Percentiles rank a stretch among this genome's conserved stretches.
Conservation (phyloP, 2,888 invertebrate species). For the Clusia tigrina region DNA sequence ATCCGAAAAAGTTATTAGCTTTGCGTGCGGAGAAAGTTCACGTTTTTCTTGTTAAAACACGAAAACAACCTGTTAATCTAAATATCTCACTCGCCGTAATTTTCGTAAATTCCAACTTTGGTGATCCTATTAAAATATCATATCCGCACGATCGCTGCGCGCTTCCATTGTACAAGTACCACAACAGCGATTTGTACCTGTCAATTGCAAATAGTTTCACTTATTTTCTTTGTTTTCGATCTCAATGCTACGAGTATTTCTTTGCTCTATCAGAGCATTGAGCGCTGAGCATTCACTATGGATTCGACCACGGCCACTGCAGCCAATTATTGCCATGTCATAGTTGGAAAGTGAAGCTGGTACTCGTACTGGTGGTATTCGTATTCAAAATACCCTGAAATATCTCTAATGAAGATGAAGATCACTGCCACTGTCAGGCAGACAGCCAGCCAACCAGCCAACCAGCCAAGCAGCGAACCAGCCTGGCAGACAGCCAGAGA, state of each 20-base stretch:
- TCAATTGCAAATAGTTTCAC: constrained; percentile 48
- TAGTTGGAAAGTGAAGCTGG: constrained; percentile 54
- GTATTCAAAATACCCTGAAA: constrained; percentile 57
- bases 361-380: too few relatives aligned
- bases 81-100: constrained; percentile 55
- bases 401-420: constrained; percentile 60
- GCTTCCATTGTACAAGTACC: constrained; percentile 5
- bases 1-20: constrained; percentile 50
- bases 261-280: not conserved
- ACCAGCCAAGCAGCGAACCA: too few relatives aligned
- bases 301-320: constrained; percentile 41
- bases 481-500: too few relatives aligned
- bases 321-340: constrained; percentile 54
- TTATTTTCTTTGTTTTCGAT: constrained; percentile 8
- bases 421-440: constrained; percentile 60
- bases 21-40: constrained; percentile 62
- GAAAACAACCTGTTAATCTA: constrained; percentile 63
- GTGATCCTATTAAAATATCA: constrained; percentile 59
- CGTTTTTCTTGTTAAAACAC: constrained; percentile 61
- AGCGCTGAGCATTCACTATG: not conserved
- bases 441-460: too few relatives aligned
- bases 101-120: constrained; percentile 4
- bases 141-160: constrained; percentile 49
- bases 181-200: constrained; percentile 59
- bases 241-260: not conserved